These are phyloP conservation scores for Thunnus thynnus DNA, from an alignment of 2,113 vertebrate species.

Conservation along the genomic window DNA sequence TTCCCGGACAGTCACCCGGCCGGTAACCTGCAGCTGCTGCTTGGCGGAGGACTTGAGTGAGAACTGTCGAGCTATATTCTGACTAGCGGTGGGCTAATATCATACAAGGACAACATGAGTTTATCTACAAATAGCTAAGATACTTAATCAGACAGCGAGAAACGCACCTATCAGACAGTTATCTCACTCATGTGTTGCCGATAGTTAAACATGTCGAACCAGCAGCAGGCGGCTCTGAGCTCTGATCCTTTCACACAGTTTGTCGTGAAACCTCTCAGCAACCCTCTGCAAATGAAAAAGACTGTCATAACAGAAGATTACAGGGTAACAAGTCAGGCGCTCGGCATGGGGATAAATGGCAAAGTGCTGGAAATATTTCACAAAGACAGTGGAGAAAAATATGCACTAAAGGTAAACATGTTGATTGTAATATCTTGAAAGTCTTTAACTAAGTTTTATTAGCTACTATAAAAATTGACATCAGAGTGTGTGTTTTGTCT, in stretches of 20 bases:
- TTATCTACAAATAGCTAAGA: neutral
- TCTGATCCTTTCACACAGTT: conserved; percentile 72
- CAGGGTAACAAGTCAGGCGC: conserved; percentile 90
- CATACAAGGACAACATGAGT: conserved; percentile 22
- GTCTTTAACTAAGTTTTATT: too few species aligned
- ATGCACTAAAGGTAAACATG: conserved; percentile 88
- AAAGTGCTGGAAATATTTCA: conserved; percentile 90
- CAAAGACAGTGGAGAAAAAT: conserved; percentile 89
- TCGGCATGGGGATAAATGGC: conserved; percentile 92
- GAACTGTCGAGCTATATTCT: neutral
- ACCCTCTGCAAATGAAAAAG: conserved; percentile 85
- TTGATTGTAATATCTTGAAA: too few species aligned
- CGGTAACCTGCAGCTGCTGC: neutral
- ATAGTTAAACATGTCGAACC: conserved; percentile 72
- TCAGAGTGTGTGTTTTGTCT: too few species aligned
- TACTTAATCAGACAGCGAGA: neutral
- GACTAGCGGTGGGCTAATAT: conserved; percentile 11
- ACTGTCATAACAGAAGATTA: conserved; percentile 92
- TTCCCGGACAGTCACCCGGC: neutral
- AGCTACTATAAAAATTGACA: too few species aligned
- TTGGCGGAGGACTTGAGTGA: neutral
- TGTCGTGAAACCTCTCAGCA: conserved; percentile 72
- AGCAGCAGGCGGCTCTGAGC: conserved; percentile 48
- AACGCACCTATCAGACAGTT: neutral
- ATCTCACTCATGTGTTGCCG: neutral